phyloP scores from a whole-genome alignment of 2,888 invertebrate genomes.

The Cheilosia soror region DNA sequence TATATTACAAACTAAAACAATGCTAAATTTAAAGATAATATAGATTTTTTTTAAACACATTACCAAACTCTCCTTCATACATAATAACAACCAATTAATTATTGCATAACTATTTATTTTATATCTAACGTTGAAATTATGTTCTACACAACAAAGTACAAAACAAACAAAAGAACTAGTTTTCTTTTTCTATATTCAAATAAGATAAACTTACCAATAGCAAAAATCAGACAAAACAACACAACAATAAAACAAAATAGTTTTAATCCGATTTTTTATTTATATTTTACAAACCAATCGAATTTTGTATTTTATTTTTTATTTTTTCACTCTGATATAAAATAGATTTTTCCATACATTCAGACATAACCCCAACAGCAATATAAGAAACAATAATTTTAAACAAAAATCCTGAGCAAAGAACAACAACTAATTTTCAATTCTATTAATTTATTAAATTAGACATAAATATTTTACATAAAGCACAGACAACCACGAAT shows the following conservation, averaged over 20 bases:
- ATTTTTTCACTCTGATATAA: slow-evolving; percentile 60
- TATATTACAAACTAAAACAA: slow-evolving; percentile 46
- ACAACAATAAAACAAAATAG: slow-evolving; percentile 53
- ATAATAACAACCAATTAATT: slow-evolving; percentile 69
- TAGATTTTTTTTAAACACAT: slow-evolving; percentile 63
- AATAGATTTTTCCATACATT: slow-evolving; percentile 77
- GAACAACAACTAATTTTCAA: slow-evolving; percentile 68
- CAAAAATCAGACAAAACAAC: slow-evolving; percentile 53
- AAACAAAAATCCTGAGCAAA: slow-evolving; percentile 71
- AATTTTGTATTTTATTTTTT: slow-evolving; percentile 65
- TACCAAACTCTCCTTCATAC: slow-evolving; percentile 73
- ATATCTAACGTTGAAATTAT: slow-evolving; percentile 74
- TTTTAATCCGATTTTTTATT: slow-evolving; percentile 43
- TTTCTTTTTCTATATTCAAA: slow-evolving; percentile 74
- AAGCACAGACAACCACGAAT: slow-evolving; percentile 43
- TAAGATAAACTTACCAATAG: slow-evolving; percentile 69
- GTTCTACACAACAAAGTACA: slow-evolving; percentile 73
- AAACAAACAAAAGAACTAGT: slow-evolving; percentile 73
- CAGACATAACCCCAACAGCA: slow-evolving; percentile 75
- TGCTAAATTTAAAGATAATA: slow-evolving; percentile 48
- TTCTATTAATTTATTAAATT: slow-evolving; percentile 70
- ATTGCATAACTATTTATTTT: slow-evolving; percentile 73
- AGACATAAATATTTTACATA: slow-evolving; percentile 52
- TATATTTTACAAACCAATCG: slow-evolving; percentile 46
- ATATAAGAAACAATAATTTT: slow-evolving; percentile 47